Conservation (phyloP, 2,113 vertebrate species). For the Syrmaticus mikado region DNA sequence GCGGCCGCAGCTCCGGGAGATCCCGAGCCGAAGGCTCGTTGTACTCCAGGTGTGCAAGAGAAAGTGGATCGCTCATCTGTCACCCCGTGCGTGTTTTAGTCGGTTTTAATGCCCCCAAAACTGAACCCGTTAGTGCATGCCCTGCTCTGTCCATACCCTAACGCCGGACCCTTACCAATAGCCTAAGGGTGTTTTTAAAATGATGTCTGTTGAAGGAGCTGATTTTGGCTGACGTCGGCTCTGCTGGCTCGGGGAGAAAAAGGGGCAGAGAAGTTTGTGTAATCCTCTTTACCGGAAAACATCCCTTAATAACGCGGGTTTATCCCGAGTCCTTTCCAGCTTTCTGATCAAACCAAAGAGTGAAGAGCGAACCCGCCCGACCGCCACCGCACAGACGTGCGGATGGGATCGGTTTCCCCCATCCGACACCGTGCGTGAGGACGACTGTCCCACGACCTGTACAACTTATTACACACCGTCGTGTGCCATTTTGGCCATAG, state of each 20-base stretch:
- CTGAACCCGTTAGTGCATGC: accelerated
- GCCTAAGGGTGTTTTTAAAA: accelerated
- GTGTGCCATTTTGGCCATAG: accelerated
- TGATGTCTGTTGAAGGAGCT: background rate
- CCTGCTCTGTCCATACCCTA: accelerated
- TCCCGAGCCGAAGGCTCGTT: no score
- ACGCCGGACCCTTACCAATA: no score
- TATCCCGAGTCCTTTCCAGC: background rate
- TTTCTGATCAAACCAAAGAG: background rate
- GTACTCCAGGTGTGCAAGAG: accelerated
- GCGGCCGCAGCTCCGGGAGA: background rate
- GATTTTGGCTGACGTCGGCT: background rate
- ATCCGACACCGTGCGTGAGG: accelerated
- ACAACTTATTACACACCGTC: background rate
- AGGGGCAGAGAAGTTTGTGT: background rate
- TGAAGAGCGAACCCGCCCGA: accelerated
- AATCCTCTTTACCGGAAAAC: background rate
- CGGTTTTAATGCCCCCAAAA: background rate
- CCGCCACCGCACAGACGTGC: accelerated
- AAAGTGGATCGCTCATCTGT: accelerated
- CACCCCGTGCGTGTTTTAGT: accelerated
- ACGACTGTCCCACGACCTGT: background rate
- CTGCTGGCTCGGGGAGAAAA: background rate
- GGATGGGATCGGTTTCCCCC: accelerated
- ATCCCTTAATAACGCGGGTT: background rate